phyloP scores from a whole-genome alignment of 2,888 invertebrate species.

The Palloptera scutellata region DNA sequence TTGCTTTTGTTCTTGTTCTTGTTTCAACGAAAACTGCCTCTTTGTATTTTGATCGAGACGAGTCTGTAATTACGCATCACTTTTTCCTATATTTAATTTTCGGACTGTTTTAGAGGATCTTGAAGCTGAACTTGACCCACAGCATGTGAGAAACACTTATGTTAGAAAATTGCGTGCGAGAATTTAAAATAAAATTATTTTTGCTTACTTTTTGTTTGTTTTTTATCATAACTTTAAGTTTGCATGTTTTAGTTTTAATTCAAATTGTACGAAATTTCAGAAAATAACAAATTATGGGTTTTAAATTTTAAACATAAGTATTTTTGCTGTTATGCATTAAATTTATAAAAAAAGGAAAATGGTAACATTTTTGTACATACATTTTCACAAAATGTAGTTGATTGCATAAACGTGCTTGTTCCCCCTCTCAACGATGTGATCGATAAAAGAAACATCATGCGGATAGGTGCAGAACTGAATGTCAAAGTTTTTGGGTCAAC shows the following conservation, averaged over 20 bases:
- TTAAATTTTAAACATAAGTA: background rate
- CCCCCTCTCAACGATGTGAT: background rate
- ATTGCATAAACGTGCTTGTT: conserved; percentile 13
- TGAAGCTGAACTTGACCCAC: conserved; percentile 4
- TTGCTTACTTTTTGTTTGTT: background rate
- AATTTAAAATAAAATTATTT: background rate
- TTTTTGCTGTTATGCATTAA: background rate
- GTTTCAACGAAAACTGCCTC: background rate
- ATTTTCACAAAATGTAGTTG: background rate
- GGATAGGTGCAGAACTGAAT: conserved; percentile 23
- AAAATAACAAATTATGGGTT: background rate
- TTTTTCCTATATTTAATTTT: background rate
- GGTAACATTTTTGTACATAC: background rate
- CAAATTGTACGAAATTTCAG: too few species aligned
- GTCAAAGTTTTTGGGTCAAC: conserved; percentile 27
- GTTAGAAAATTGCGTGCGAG: too few species aligned
- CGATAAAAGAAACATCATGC: background rate
- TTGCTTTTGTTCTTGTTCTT: background rate
- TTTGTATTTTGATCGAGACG: background rate
- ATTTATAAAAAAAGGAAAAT: background rate
- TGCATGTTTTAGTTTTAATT: background rate
- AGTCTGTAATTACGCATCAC: conserved; percentile 13
- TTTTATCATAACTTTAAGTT: background rate
- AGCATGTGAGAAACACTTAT: background rate
- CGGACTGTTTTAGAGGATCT: background rate